These are phyloP conservation scores for Tachina grossa DNA, from an alignment of 2,888 invertebrate genomes.

Conservation along the genomic window DNA sequence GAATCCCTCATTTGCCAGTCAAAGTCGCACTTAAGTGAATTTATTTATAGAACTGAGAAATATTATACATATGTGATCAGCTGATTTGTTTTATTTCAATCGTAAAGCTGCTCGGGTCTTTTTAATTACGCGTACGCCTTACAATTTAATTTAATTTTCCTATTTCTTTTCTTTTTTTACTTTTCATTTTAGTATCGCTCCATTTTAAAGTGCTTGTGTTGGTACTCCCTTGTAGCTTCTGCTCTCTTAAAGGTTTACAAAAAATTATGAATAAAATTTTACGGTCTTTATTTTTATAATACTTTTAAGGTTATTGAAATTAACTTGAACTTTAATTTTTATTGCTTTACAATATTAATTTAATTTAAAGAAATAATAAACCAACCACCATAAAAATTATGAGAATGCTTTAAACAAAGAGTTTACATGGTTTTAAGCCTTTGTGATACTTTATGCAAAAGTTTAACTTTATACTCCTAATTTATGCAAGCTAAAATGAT, in stretches of 20 bases:
- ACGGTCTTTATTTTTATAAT: constrained; percentile 13
- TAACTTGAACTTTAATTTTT: constrained; percentile 24
- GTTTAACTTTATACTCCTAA: background rate
- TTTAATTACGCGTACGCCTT: too few species aligned
- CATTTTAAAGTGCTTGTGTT: background rate
- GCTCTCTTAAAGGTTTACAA: background rate
- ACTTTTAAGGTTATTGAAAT: background rate
- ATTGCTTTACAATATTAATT: constrained; percentile 38
- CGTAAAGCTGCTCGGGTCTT: too few species aligned
- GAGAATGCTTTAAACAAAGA: constrained; percentile 27
- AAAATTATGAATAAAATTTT: background rate
- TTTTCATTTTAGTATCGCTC: background rate
- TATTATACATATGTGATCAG: too few species aligned
- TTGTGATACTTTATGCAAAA: background rate
- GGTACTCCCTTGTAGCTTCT: background rate
- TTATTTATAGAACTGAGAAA: too few species aligned
- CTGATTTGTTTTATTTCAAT: too few species aligned
- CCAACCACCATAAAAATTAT: background rate
- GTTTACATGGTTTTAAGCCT: background rate
- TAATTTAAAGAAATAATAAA: constrained; percentile 12
- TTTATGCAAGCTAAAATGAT: constrained; percentile 6
- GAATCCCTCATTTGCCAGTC: too few species aligned
- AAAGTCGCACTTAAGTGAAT: too few species aligned
- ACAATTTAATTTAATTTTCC: background rate
- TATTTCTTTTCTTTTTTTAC: background rate